Conservation (phyloP, 1,140 invertebrate genomes). For the Cydia fagiglandana region DNA sequence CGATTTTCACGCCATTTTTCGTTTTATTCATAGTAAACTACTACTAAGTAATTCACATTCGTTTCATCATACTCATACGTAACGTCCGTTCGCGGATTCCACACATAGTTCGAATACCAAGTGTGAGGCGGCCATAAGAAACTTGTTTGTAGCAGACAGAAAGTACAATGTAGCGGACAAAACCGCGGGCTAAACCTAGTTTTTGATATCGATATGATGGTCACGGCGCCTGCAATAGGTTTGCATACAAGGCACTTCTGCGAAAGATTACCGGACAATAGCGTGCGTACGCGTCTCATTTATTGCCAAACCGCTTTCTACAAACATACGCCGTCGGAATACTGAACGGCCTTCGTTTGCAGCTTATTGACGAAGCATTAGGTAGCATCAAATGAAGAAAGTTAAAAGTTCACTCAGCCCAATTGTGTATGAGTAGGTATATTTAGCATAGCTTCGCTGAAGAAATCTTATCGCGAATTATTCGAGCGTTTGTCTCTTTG, state of each 20-base stretch:
- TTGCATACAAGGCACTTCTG: constrained; percentile 71
- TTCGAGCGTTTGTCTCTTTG: neutral
- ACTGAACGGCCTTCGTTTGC: constrained; percentile 50
- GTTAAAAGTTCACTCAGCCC: constrained; percentile 3
- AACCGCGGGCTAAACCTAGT: constrained; percentile 6
- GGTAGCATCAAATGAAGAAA: constrained; percentile 28
- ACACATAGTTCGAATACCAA: neutral
- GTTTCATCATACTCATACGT: too few species aligned
- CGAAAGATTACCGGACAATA: constrained; percentile 77
- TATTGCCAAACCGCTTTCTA: constrained; percentile 78
- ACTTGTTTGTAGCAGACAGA: neutral
- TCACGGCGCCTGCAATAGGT: constrained; percentile 60
- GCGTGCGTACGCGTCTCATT: constrained; percentile 64
- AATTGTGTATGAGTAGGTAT: neutral
- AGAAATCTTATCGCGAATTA: constrained; percentile 6
- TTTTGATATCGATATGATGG: constrained; percentile 48
- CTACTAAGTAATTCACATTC: neutral
- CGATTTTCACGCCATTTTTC: neutral
- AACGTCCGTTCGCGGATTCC: neutral
- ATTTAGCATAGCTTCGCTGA: neutral
- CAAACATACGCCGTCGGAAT: constrained; percentile 68
- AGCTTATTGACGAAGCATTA: constrained; percentile 30
- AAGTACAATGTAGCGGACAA: neutral
- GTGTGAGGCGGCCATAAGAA: neutral
- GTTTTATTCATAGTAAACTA: neutral